Evolutionary conservation across 2,113 vertebrate species (phyloP).

Genomic region (Raja brachyura): DNA sequence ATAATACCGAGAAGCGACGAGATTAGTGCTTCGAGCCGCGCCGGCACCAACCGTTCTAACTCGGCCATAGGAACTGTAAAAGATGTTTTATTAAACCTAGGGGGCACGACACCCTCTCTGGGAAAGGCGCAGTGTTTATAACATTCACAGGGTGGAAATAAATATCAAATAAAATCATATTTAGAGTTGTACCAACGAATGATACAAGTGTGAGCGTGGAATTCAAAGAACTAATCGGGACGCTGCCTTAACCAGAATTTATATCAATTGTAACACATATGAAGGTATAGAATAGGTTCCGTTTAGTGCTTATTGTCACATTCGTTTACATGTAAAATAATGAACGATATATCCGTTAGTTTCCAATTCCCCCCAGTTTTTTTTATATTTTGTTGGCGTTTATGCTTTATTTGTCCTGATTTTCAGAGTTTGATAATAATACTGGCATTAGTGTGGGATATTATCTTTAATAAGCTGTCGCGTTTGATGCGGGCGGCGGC

Average conservation of each 20-base stretch:
- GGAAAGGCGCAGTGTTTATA: background rate
- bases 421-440: background rate
- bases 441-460: background rate
- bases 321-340: background rate
- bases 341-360: background rate
- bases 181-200: background rate
- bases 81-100: background rate
- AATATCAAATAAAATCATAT: background rate
- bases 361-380: background rate
- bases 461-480: background rate
- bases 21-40: background rate
- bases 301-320: background rate
- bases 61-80: background rate
- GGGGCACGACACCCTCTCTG: background rate
- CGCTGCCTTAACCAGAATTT: background rate
- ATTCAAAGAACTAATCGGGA: background rate
- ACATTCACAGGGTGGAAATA: background rate
- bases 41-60: background rate
- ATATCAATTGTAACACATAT: background rate
- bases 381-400: background rate
- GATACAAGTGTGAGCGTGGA: background rate
- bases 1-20: background rate
- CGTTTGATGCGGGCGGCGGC: background rate
- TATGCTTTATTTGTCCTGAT: too few species aligned
- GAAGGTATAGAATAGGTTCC: background rate